These are phyloP conservation scores for Rotaria macrura DNA, from an alignment of 2,888 invertebrate genomes.

Conservation along the genomic window DNA sequence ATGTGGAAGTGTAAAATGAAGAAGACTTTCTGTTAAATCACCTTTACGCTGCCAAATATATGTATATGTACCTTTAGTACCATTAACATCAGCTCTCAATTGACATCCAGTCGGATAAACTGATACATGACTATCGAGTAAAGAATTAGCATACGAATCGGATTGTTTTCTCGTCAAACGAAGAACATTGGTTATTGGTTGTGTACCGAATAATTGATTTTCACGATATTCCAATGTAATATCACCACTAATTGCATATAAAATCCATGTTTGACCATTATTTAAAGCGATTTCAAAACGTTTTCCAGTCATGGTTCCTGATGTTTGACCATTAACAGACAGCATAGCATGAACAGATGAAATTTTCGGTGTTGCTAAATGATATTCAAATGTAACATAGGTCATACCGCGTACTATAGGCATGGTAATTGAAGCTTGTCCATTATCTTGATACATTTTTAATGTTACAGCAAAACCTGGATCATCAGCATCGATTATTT, in stretches of 20 bases:
- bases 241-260: neutral
- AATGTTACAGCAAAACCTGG: neutral
- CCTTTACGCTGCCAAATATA: neutral
- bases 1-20: neutral
- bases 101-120: neutral
- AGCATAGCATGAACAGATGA: slow-evolving; percentile 24
- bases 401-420: slow-evolving; percentile 17
- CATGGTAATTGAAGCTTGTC: neutral
- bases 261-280: neutral
- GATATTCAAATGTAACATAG: slow-evolving; percentile 22
- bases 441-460: neutral
- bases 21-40: neutral
- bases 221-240: neutral
- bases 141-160: neutral
- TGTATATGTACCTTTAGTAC: neutral
- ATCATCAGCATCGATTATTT: neutral
- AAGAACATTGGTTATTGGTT: neutral
- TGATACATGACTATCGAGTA: neutral
- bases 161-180: neutral
- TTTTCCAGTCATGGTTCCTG: neutral
- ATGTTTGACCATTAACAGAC: slow-evolving; percentile 5
- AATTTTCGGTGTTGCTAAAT: slow-evolving; percentile 12
- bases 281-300: neutral
- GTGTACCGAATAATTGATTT: neutral
- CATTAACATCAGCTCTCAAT: neutral